Evolutionary conservation across 2,113 vertebrate genomes (phyloP).

Genomic region (Chloropsis hardwickii): DNA sequence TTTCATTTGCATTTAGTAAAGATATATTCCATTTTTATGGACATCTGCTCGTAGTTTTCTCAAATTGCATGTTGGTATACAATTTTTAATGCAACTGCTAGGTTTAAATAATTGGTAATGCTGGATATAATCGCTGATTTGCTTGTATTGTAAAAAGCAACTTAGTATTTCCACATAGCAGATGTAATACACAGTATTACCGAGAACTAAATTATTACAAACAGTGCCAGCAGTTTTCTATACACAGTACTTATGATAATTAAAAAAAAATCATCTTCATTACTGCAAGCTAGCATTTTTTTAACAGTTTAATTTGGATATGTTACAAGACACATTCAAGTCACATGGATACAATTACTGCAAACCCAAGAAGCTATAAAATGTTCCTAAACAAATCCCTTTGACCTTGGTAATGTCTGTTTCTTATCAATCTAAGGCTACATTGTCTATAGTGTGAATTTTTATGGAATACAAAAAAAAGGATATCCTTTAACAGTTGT

Average conservation of each 20-base stretch:
- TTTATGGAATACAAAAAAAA: conserved; percentile 77
- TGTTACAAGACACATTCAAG: conserved; percentile 75
- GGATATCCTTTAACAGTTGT: conserved; percentile 96
- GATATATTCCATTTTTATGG: conserved; percentile 59
- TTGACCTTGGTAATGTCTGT: conserved; percentile 76
- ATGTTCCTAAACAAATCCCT: conserved; percentile 75
- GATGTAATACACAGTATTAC: conserved; percentile 70
- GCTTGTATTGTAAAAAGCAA: conserved; percentile 65
- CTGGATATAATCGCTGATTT: conserved; percentile 68
- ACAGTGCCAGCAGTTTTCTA: conserved; percentile 74
- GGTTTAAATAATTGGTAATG: conserved; percentile 70
- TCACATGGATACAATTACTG: conserved; percentile 75
- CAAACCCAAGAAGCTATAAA: conserved; percentile 71
- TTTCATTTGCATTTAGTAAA: conserved; percentile 48
- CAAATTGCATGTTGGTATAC: conserved; percentile 27
- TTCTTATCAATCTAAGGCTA: conserved; percentile 82
- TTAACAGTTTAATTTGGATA: conserved; percentile 79
- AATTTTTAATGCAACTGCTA: conserved; percentile 57
- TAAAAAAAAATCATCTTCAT: conserved; percentile 80
- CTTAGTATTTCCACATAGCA: conserved; percentile 72
- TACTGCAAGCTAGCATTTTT: conserved; percentile 71
- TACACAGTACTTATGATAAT: conserved; percentile 77
- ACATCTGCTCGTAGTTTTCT: conserved; percentile 36
- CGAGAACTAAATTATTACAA: conserved; percentile 73
- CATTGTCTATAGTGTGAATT: conserved; percentile 69